Evolutionary conservation across 2,888 invertebrate genomes (phyloP).

Genomic region (Cerastis leucographa): DNA sequence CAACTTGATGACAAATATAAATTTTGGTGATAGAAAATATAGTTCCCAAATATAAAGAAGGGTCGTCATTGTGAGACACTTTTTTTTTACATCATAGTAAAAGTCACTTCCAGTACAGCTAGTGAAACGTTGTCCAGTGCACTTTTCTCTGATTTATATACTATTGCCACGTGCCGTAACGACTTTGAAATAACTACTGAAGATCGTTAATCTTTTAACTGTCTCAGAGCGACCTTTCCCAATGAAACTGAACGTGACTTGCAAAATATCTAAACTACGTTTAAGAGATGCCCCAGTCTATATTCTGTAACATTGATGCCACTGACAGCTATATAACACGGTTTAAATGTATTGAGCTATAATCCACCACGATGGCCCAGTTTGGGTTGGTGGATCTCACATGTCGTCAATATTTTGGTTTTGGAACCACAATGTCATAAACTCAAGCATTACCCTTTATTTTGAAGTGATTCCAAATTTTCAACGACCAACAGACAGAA

Average conservation of each 20-base stretch:
- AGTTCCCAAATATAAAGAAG: too few relatives aligned
- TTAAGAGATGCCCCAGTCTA: not conserved
- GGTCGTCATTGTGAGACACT: not conserved
- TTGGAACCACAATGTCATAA: too few relatives aligned
- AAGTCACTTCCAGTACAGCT: conserved; percentile 44
- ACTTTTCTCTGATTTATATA: conserved; percentile 65
- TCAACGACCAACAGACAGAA: not conserved
- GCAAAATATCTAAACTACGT: not conserved
- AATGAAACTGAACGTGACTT: not conserved
- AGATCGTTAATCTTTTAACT: conserved; percentile 41
- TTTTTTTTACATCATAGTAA: too few relatives aligned
- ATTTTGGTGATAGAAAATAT: too few relatives aligned
- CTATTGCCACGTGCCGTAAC: conserved; percentile 59
- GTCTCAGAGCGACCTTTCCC: not conserved
- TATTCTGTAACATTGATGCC: not conserved
- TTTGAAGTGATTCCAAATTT: not conserved
- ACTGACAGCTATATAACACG: not conserved
- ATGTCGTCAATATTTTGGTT: too few relatives aligned
- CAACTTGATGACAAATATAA: too few relatives aligned
- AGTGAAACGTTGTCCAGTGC: conserved; percentile 3
- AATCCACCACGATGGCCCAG: too few relatives aligned
- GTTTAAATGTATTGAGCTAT: too few relatives aligned
- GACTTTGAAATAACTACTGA: conserved; percentile 61
- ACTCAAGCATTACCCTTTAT: not conserved
- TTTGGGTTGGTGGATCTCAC: too few relatives aligned